Base-by-base conservation (phyloP, 2,797 vertebrate species). In the Oreochromis grahami region DNA sequence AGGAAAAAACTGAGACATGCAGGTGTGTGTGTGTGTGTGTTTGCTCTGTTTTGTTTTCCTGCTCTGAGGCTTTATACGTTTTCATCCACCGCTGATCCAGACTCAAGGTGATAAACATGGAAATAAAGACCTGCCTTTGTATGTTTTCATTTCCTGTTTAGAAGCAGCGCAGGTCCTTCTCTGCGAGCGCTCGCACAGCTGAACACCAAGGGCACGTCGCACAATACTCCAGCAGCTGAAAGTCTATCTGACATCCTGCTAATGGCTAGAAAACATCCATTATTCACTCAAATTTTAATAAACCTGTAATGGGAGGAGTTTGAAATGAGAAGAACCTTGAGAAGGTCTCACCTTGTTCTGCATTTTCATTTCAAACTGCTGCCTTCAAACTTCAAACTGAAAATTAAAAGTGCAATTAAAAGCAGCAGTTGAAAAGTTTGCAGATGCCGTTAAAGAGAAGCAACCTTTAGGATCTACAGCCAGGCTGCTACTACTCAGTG, bases 91-190 rank as follows among this genome's bases (percentile, higher is more conserved):
- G 80, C 87, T 76, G 84, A 89, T 90, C 79, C 84, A 45, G 86
- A 93, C 85, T 94, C 91, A 92, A 91, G 90, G 90, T 93, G 88
- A 93, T 93, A 90, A 92, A 93, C 93, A 93, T 83, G 70, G 86
- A 88, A 91, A 92, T 89, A 90, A 92, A 92, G 90, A 87, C 51
- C 81, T n/a, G 63, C 79, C 79, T 93, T 91, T 93, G 91, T 91
- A 50, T 85, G 85, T 86, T 92, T 93, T 88, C 83, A 88, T 89
- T 91, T 90, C 82, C 90, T 80, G 65, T 87, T 88, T 55, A 76
- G 84, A 80, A 41, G 80, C 72, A 26, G 26, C 34, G 1, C 52
- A 13, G 76, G 38, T 76, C 82, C 77, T 53, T 89, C 82, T 90
- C 87, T 79, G 68, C 5, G 8, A 85, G 51, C 74, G 15, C 84